These are phyloP conservation scores for Dysmachus trigonus DNA, from an alignment of 2,888 invertebrate genomes.

Conservation along the genomic window DNA sequence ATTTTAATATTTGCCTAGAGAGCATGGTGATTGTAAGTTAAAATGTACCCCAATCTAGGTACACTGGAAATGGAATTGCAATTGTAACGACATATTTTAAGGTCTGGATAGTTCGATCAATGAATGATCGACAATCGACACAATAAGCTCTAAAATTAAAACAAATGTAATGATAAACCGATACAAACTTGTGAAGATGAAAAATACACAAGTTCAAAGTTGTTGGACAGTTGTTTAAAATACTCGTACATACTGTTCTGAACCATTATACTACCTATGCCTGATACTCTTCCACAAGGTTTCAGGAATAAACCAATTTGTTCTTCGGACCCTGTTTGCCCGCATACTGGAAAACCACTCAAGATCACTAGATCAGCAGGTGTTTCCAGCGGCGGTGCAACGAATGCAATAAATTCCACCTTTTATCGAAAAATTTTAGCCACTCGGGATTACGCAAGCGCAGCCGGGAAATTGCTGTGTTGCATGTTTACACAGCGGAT, in stretches of 20 bases:
- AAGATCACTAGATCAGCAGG: not conserved
- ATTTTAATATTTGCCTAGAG: no score
- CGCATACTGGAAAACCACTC: not conserved
- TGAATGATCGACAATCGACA: no score
- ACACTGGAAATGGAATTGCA: no score
- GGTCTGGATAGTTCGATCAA: no score
- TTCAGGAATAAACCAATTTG: not conserved
- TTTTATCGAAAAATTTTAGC: slow-evolving; percentile 12
- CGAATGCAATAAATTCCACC: not conserved
- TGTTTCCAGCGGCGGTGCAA: not conserved
- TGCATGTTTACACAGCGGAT: slow-evolving; percentile 30
- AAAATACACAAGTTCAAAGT: no score
- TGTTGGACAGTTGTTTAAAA: no score
- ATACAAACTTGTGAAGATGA: no score
- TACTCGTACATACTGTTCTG: not conserved
- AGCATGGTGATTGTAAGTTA: no score
- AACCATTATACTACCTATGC: not conserved
- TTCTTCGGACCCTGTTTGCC: not conserved
- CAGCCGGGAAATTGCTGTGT: not conserved
- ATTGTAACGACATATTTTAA: no score
- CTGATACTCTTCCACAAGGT: not conserved
- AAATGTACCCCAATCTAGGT: no score
- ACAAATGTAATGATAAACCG: no score
- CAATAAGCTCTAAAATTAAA: no score
- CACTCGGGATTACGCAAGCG: slow-evolving; percentile 5